These are phyloP conservation scores for Amphilophus citrinellus DNA, from an alignment of 2,113 vertebrate genomes.

Conservation along the genomic window DNA sequence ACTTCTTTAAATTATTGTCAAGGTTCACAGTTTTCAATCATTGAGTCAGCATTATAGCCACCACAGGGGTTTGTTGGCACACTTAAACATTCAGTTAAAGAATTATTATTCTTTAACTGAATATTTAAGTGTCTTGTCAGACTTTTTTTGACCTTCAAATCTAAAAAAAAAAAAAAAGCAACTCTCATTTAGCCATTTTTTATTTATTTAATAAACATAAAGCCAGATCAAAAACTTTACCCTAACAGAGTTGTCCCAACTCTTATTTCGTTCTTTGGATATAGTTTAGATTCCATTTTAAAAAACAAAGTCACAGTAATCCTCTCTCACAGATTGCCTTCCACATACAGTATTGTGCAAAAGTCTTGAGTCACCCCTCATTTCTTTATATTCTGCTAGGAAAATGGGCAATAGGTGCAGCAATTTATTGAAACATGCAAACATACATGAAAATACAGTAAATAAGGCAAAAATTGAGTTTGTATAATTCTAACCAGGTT, in stretches of 20 bases:
- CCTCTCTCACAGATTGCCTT: too few species aligned
- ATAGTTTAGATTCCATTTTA: too few species aligned
- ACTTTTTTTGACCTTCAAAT: background rate
- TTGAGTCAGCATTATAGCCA: slow-evolving; percentile 6
- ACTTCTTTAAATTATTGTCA: slow-evolving; percentile 53
- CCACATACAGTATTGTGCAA: too few species aligned
- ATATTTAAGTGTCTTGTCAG: background rate
- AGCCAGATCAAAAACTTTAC: too few species aligned
- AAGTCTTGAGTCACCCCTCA: too few species aligned
- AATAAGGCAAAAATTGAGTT: background rate
- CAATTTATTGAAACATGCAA: background rate
- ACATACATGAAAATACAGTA: background rate
- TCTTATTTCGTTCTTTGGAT: too few species aligned
- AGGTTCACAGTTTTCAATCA: slow-evolving; percentile 1
- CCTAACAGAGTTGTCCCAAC: too few species aligned
- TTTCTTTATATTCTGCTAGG: too few species aligned
- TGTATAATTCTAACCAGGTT: background rate
- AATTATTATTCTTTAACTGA: background rate
- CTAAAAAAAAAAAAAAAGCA: background rate
- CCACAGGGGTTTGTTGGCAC: background rate
- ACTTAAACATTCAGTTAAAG: background rate
- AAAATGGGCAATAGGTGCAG: background rate
- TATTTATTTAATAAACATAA: too few species aligned
- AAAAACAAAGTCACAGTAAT: too few species aligned
- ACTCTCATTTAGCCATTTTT: too few species aligned